Evolutionary conservation across 2,113 vertebrate species (phyloP), one percentile per base, ranked within the genome.

Genomic region (Semnornis frantzii): DNA sequence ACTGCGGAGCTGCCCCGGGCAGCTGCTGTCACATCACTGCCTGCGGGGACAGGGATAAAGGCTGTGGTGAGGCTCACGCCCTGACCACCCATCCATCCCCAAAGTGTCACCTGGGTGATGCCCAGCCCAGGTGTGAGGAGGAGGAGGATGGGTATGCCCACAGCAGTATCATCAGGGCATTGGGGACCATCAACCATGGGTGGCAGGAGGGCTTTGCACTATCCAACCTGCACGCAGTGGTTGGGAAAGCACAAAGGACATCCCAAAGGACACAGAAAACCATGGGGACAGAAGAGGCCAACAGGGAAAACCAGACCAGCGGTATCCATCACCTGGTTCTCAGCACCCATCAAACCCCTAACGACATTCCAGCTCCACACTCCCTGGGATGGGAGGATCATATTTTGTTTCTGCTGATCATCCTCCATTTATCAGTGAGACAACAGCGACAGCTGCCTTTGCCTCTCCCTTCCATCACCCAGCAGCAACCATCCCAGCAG

Each of bases 1-100:
- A 64, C 92, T 7, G 76, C 64, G 2, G 95, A 79, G 88, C 90
- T 96, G 12, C 96, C 97, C 31, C 94, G 89, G 39, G 95, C 92
- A 4, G 91, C 77, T 1, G 76, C 82, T 2, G 12, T 4, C 14
- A 0, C 23, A 0, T 98, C 97, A 0, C 93, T 50, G 60, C 96
- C 98, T 98, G 95, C 10, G 5, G 60, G 87, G 25, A 89, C n/a
- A 89, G 31, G 5, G 24, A 15, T 1, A 4, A 33, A 55, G 25
- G 71, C 50, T 16, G 37, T 9, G 1, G n/a, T 81, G 83, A 91
- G 48, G 27, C 5, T 33, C 7, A 4, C 3, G 4, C 14, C n/a
- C 31, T 1, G 0, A 15, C 25, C 10, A 1, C 63, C 70, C 69
- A 1, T 0, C 50, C 10, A 0, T 3, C 66, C 82, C 73, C 57